Conservation (phyloP, 2,888 invertebrate genomes). For the Synanthedon tipuliformis region DNA sequence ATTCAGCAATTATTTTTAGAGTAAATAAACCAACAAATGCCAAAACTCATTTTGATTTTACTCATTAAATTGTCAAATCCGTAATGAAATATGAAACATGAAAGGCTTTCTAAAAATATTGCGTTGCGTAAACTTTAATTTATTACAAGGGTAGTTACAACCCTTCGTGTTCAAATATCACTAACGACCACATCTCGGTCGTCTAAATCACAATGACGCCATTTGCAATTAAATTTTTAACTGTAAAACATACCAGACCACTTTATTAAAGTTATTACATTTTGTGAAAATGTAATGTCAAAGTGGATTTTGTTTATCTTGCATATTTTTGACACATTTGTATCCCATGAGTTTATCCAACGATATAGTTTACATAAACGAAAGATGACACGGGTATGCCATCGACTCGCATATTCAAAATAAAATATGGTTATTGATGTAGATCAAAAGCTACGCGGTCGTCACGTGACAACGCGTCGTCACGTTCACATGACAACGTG, state of each 20-base stretch:
- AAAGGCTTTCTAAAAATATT: constrained; percentile 24
- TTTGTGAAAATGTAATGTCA: not conserved
- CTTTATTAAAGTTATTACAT: not conserved
- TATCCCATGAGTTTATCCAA: too few relatives aligned
- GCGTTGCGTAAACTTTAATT: constrained; percentile 43
- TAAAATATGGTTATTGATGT: too few relatives aligned
- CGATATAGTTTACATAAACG: too few relatives aligned
- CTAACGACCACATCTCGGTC: constrained; percentile 60
- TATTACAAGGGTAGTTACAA: constrained; percentile 38
- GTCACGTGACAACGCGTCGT: too few relatives aligned
- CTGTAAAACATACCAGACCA: constrained; percentile 12
- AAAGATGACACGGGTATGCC: too few relatives aligned
- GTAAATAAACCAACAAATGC: too few relatives aligned
- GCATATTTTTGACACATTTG: not conserved
- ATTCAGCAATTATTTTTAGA: too few relatives aligned
- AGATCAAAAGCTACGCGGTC: too few relatives aligned
- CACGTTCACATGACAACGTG: too few relatives aligned
- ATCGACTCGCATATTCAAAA: too few relatives aligned
- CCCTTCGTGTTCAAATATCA: constrained; percentile 55
- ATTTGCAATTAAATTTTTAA: constrained; percentile 61
- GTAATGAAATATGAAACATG: constrained; percentile 1
- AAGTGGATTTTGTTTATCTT: too few relatives aligned
- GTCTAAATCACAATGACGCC: constrained; percentile 53
- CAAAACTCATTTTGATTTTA: not conserved
- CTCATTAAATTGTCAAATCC: not conserved